Evolutionary conservation across 2,888 invertebrate species (phyloP).

Genomic region (Macaria liturata): DNA sequence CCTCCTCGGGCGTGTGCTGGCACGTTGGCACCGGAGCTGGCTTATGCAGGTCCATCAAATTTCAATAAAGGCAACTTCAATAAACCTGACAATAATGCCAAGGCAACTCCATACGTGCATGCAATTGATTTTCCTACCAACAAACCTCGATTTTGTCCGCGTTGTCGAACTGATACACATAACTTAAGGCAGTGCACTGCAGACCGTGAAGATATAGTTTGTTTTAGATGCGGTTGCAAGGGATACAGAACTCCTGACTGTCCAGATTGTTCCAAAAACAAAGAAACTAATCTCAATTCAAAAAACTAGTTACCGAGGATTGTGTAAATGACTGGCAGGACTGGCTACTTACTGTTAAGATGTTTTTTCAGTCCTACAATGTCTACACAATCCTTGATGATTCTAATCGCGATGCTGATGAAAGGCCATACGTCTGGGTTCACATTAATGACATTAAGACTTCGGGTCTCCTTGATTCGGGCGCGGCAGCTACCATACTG

Average conservation of each 20-base stretch:
- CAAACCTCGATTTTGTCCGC: constrained; percentile 6
- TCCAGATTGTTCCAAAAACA: constrained; percentile 10
- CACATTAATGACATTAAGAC: background rate
- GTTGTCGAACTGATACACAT: constrained; percentile 9
- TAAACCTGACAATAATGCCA: background rate
- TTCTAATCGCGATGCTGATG: background rate
- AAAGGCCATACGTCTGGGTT: background rate
- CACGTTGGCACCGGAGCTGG: too few species aligned
- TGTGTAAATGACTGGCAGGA: constrained; percentile 1
- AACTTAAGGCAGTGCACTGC: constrained; percentile 1
- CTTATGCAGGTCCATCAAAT: too few species aligned
- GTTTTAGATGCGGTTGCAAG: constrained; percentile 17
- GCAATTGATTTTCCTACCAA: background rate
- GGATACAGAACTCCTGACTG: constrained; percentile 7
- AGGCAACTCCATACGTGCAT: background rate
- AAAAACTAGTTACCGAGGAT: constrained; percentile 18
- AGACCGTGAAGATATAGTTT: constrained; percentile 3
- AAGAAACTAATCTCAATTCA: background rate
- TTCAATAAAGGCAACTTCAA: background rate
- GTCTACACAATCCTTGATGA: background rate
- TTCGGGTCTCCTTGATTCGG: background rate
- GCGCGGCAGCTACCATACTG: constrained; percentile 12
- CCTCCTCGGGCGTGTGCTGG: too few species aligned
- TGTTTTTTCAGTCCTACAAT: background rate
- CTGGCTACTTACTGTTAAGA: background rate